These are phyloP conservation scores for Peromyscus aztecus DNA, from an alignment of 2,797 vertebrate genomes.

Conservation along the genomic window DNA sequence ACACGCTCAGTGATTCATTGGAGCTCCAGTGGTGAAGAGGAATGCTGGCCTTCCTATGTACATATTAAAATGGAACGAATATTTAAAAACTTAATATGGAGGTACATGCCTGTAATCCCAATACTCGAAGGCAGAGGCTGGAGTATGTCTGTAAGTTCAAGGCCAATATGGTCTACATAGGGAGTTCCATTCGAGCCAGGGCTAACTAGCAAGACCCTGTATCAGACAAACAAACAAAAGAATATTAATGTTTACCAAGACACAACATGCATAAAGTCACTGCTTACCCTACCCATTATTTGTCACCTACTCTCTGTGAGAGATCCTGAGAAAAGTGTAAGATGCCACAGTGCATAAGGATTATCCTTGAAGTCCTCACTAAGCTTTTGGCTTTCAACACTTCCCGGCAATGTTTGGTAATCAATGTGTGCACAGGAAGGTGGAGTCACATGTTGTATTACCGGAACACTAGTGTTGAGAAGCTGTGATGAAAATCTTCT, in stretches of 20 bases:
- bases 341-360: not conserved
- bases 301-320: not conserved
- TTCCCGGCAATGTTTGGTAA: not conserved
- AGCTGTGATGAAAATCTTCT: not conserved
- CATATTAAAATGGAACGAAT: slow-evolving; percentile 30
- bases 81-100: not conserved
- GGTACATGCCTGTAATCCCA: not conserved
- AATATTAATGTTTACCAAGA: not conserved
- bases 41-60: not conserved
- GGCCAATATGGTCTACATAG: not conserved
- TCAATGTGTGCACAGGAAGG: not conserved
- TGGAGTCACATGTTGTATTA: not conserved
- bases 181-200: not conserved
- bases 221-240: not conserved
- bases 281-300: not conserved
- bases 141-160: not conserved
- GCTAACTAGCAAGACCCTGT: not conserved
- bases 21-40: not conserved
- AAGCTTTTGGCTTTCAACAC: not conserved
- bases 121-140: not conserved
- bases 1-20: not conserved
- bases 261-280: not conserved
- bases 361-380: not conserved
- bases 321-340: not conserved
- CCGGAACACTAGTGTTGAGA: not conserved